Evolutionary conservation across 1,140 invertebrate genomes (phyloP), one percentile per base, ranked within the genome.

Genomic region (Steinernema feltiae): DNA sequence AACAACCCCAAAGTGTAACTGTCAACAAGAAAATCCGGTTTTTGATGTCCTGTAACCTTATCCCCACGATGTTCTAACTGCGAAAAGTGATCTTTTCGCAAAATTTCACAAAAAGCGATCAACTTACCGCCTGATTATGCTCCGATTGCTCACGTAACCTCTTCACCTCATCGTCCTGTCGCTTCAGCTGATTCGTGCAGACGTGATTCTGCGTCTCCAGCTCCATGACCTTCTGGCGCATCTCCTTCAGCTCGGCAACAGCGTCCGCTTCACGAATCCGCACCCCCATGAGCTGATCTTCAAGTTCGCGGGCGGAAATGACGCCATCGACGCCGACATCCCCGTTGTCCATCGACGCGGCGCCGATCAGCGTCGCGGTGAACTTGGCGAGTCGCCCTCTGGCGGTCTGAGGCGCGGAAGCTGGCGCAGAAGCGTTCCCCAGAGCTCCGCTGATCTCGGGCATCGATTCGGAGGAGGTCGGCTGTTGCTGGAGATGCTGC

Each of bases 121-220:
- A 1, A 24, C 3, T 53, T 53, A 82, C 81, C 79, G 79, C 76
- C 31, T 74, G 18, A 46, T 90, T 90, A 24, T 89, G 87, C 76
- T 96, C 94, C 0, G 94, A 86, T 63, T 91, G 90, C 73, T 93
- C 92, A 30, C 91, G 90, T 78, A 96, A 86, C 79, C 90, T 89
- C 83, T 94, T 93, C 79, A 93, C 91, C 83, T 97, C 94, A 74
- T 97, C 94, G 82, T 97, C 95, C 88, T 97, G 94, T 31, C 95
- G 89, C 30, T 92, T 90, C 75, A 97, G 89, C 85, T 97, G 94
- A 88, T 98, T 97, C 15, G 92, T 93, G 48, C 93, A 93, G 0
- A 98, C 94, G 86, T 97, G 94, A 41, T 95, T 94, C 87, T 95
- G 80, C 53, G 95, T 97, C 87, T 98, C 95, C n/a, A 98, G 89